Evolutionary conservation across 2,113 vertebrate species (phyloP).

Genomic region (Nanorana parkeri): DNA sequence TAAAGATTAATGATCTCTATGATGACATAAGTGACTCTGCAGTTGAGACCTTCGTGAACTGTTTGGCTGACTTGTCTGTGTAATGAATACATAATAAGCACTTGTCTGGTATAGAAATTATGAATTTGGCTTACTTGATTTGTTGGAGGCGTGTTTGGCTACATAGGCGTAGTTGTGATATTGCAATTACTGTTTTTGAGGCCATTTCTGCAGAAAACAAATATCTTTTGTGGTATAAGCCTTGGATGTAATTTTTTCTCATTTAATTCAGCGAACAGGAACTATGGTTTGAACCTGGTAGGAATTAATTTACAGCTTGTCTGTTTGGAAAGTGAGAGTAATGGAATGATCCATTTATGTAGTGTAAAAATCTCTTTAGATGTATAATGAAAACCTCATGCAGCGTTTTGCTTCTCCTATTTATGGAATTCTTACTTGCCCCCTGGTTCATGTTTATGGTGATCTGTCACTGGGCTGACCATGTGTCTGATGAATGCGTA

Average conservation of each 20-base stretch:
- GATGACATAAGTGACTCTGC: too few relatives aligned
- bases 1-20: too few relatives aligned
- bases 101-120: slow-evolving; percentile 10
- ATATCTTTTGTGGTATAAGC: not conserved
- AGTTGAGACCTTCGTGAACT: too few relatives aligned
- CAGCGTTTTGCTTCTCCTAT: slow-evolving; percentile 11
- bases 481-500: not conserved
- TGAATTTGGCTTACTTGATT: not conserved
- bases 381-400: slow-evolving; percentile 17
- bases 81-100: not conserved
- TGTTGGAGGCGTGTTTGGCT: slow-evolving; percentile 6
- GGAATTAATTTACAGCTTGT: slow-evolving; percentile 21
- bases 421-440: slow-evolving; percentile 2
- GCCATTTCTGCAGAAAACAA: slow-evolving; percentile 2
- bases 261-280: not conserved
- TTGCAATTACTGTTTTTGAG: not conserved
- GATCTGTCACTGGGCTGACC: not conserved
- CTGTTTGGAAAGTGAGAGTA: slow-evolving; percentile 14
- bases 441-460: not conserved
- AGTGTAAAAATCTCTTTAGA: not conserved
- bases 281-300: not conserved
- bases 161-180: not conserved
- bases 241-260: not conserved
- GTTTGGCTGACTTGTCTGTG: not conserved
- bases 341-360: slow-evolving; percentile 11